phyloP scores from a whole-genome alignment of 2,888 invertebrate species.

The Heliconius erato region DNA sequence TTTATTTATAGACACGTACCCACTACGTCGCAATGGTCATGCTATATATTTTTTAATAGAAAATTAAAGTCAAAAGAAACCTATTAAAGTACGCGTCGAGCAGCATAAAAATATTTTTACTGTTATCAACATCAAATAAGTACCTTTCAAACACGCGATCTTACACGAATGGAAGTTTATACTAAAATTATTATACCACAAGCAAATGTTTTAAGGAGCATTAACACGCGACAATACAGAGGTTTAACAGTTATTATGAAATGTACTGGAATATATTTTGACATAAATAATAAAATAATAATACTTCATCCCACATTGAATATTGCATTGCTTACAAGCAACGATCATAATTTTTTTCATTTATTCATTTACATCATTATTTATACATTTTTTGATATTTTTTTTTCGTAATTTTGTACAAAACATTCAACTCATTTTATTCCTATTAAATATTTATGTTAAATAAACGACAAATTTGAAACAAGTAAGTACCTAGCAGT shows the following conservation, averaged over 20 bases:
- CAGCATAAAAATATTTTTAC: conserved; percentile 12
- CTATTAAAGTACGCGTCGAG: neutral
- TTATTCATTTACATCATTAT: no score
- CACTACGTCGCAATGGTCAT: neutral
- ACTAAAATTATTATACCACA: neutral
- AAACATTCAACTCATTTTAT: no score
- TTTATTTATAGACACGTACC: no score
- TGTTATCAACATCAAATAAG: conserved; percentile 27
- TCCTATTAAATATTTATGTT: no score
- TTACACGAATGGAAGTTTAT: conserved; percentile 1
- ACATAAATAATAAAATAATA: no score
- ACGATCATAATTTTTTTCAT: no score
- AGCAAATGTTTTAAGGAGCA: conserved; percentile 2
- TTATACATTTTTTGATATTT: no score
- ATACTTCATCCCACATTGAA: no score
- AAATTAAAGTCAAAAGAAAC: conserved; percentile 11
- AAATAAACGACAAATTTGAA: no score
- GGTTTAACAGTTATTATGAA: neutral
- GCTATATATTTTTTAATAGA: neutral
- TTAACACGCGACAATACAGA: conserved; percentile 3
- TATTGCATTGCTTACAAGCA: no score
- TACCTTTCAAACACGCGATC: conserved; percentile 16
- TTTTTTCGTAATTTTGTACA: no score
- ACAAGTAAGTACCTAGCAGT: no score
- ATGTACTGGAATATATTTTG: neutral